Evolutionary conservation across 2,113 vertebrate genomes (phyloP), one percentile per base, ranked within the genome.

Genomic region (Typhlomys cinereus): DNA sequence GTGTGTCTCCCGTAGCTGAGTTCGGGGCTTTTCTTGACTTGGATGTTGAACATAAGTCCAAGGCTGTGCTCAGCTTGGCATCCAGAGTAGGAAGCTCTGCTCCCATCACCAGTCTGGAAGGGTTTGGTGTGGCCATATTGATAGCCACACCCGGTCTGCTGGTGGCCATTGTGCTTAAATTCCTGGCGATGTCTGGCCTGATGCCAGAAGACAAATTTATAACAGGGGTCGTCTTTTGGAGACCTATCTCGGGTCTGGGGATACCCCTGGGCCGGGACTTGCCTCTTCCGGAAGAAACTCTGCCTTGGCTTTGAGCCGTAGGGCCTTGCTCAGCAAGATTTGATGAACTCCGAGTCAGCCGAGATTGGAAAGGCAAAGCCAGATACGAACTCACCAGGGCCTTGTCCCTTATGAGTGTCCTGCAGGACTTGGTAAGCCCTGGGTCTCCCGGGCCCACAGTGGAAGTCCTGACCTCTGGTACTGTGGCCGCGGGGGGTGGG

Each of bases 371-470:
- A 36, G 93, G 92, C 17, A 97, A 73, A 20, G 95, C 66, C 64
- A 97, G 90, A 76, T 85, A 89, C 4, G 95, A 96, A 29, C 88
- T 88, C 64, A 94, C 85, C 75, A 95, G 66, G 0, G 94, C 95
- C 95, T 90, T 97, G 71, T 89, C 95, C 25, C 9, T 62, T 4
- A 18, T 15, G 23, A 86, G 41, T 48, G 34, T 41, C 73, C 76
- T 95, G 54, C 69, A 70, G 74, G 92, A 46, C 59, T 46, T 75
- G 73, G 31, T 31, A 86, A 66, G 48, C n/a, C 76, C 79, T 39
- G 83, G 46, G 39, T 36, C 90, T 52, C 70, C 78, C 3, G 67
- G 79, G 39, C 74, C 64, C 76, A 78, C 81, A 1, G 71, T n/a
- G 29, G 62, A 79, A 4, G 44, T 73, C 67, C 64, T 86, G 90